Evolutionary conservation across 2,113 vertebrate species (phyloP), one percentile per base, ranked within the genome.

Genomic region (Herpailurus yagouaroundi): DNA sequence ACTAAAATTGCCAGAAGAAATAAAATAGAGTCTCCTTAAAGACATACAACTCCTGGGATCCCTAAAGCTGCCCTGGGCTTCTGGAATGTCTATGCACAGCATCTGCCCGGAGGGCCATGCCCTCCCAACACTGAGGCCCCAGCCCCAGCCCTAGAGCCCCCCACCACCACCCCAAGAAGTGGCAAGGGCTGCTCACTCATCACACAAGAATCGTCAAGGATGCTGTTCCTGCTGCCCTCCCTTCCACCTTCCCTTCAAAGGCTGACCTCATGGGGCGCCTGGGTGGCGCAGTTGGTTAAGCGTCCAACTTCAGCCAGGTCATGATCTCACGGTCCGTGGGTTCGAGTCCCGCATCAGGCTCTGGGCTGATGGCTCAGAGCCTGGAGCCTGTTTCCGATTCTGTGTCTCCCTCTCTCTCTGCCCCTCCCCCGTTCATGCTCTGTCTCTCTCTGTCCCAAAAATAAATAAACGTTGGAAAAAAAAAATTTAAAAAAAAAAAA

Each of bases 1-100:
- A 97, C 57, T 89, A 92, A 95, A 88, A 96, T 55, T 55, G 45
- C 38, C 60, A 16, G 52, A 88, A 96, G 48, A 86, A 29, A 88
- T 63, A 92, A 83, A 84, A 89, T 50, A 29, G 1, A 55, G 21
- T 48, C 31, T 31, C 48, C 71, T 94, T 77, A 88, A 73, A 93
- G 48, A 74, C 10, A 18, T 29, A 80, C 4, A 80, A 88, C 15
- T 88, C 50, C 71, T 50, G n/a, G 63, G 83, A 89, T 71, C 16
- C 27, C 66, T 11, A 0, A 1, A 86, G 63, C 41, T 60, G 82
- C 55, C 29, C 52, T 74, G 60, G 45, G 45, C 63, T 76, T 87
- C 76, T 74, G 38, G 36, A 87, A 23, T 27, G n/a, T 18, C 33
- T 55, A 71, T 55, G 18, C 31, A 60, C 23, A 64, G n/a, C 48